Evolutionary conservation across 2,797 vertebrate genomes (phyloP), one percentile per base, ranked within the genome.

Genomic region (Otolemur crassicaudatus): DNA sequence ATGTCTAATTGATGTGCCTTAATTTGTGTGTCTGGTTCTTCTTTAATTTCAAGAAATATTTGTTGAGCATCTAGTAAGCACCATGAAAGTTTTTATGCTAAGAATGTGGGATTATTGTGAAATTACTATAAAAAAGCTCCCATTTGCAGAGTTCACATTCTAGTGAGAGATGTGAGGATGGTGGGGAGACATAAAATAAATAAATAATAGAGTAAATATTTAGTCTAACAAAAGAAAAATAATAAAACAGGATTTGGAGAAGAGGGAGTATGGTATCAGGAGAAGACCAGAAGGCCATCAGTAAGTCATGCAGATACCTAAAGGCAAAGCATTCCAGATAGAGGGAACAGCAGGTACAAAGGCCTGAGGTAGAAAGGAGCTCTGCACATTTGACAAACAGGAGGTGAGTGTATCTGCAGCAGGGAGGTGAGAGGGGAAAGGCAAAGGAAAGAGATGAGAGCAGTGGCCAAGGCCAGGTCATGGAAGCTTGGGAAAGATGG

Each of bases 11-110:
- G 61, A 82, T 77, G 29, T 10, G 49, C 6, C 29, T 31, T 77
- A 65, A 81, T 91, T 84, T 72, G 13, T 89, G 34, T 60, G 91
- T 56, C 16, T 53, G 61, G 40, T 76, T 90, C 31, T 77, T 91
- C 37, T 94, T 91, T 65, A 80, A 82, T 63, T 91, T 87, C 43
- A 75, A 81, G 60, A 91, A 87, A 87, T 82, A 93, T 90, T 93
- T 76, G 7, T 65, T 77, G 37, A 77, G 7, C n/a, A 40, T 49
- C 81, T 94, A 77, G 27, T 49, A 92, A 88, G 37, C 58, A 87
- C 25, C 8, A 73, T 72, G 13, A 37, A 88, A 86, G 61, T 86
- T 83, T 34, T 56, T 58, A 49, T 29, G 69, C 27, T 87, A 93
- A 87, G 56, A 90, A 72, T 79, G 79, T 53, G 46, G 76, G 31